Conservation (phyloP, 2,888 invertebrate genomes). For the Lithophane leautieri region DNA sequence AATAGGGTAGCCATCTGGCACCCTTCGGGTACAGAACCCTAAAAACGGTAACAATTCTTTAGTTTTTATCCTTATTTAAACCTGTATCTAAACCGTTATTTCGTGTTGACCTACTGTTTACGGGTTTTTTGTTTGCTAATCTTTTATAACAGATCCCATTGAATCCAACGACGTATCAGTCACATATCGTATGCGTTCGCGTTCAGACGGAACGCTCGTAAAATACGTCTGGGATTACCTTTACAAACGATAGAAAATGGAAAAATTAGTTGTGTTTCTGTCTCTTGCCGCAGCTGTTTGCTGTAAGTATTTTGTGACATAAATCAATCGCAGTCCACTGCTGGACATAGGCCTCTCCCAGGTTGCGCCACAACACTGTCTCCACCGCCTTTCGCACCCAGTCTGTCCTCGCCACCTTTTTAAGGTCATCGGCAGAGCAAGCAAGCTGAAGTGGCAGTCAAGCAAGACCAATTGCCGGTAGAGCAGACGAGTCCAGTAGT, state of each 20-base stretch:
- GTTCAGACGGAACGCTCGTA: slow-evolving; percentile 45
- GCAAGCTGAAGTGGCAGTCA: too few species aligned
- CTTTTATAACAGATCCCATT: slow-evolving; percentile 56
- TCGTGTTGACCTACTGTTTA: slow-evolving; percentile 47
- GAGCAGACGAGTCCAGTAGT: too few species aligned
- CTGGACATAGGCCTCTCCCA: too few species aligned
- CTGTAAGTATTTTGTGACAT: slow-evolving; percentile 38
- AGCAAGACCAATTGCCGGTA: too few species aligned
- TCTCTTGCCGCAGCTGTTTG: slow-evolving; percentile 24
- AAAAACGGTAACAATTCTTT: too few species aligned
- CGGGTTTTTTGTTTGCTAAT: slow-evolving; percentile 26
- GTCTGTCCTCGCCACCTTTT: too few species aligned
- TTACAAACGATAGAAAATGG: slow-evolving; percentile 39
- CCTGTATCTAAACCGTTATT: slow-evolving; percentile 24
- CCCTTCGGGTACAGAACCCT: too few species aligned
- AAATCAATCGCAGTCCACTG: neutral
- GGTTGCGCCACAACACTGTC: too few species aligned
- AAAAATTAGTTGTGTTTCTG: slow-evolving; percentile 41
- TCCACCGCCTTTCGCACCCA: too few species aligned
- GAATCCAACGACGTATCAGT: slow-evolving; percentile 51
- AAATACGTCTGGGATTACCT: slow-evolving; percentile 13
- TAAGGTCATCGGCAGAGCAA: too few species aligned
- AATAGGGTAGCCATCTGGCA: too few species aligned
- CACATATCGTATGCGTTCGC: slow-evolving; percentile 33
- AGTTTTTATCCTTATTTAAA: slow-evolving; percentile 1